Conservation (phyloP, 1,140 invertebrate genomes). For the Anthonomus grandis region DNA sequence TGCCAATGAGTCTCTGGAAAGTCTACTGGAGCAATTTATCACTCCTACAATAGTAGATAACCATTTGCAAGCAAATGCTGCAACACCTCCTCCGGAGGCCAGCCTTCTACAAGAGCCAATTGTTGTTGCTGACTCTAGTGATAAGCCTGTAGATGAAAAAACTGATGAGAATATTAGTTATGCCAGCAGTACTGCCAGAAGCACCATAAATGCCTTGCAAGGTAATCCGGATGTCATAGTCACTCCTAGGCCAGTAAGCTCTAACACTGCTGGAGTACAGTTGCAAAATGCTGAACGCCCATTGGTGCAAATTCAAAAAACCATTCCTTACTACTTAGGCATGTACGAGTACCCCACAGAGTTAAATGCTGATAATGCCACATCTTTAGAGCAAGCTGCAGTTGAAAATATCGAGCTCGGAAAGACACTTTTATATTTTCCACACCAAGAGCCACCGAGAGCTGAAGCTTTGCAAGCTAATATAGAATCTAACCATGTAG, state of each 20-base stretch:
- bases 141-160: conserved; percentile 17
- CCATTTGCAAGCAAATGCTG: background rate
- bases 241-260: conserved; percentile 51
- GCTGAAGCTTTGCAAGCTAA: conserved; percentile 33
- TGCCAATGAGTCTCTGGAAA: conserved; percentile 15
- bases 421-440: conserved; percentile 35
- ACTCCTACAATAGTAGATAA: conserved; percentile 11
- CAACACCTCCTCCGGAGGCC: background rate
- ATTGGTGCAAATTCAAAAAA: conserved; percentile 57
- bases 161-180: conserved; percentile 17
- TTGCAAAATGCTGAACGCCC: conserved; percentile 48
- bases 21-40: conserved; percentile 14
- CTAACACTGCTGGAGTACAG: conserved; percentile 53
- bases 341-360: conserved; percentile 52
- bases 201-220: background rate
- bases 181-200: conserved; percentile 9
- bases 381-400: conserved; percentile 22
- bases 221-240: conserved; percentile 44
- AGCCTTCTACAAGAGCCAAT: conserved; percentile 39
- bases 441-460: conserved; percentile 11
- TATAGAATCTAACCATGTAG: background rate
- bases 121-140: conserved; percentile 42
- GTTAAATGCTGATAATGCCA: conserved; percentile 21
- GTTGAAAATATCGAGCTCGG: conserved; percentile 34
- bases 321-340: conserved; percentile 51